Evolutionary conservation across 2,888 invertebrate genomes (phyloP), one percentile per base, ranked within the genome.

Genomic region (Hyposoter didymator): DNA sequence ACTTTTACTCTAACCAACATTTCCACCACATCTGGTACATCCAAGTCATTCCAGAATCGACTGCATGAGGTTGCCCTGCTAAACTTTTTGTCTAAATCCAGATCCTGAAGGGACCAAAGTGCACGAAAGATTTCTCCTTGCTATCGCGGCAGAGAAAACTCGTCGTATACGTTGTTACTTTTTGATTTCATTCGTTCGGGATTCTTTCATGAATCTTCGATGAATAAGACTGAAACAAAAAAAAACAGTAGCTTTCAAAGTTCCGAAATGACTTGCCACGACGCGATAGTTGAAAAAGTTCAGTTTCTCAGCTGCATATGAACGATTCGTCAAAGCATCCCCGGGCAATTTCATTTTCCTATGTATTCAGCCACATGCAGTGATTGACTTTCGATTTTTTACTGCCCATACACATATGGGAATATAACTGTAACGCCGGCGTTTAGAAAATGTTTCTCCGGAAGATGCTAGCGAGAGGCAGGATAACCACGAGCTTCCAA

Each of bases 381-480:
- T 49, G 17, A 49, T 49, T 49, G n/a, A 17, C 17, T 49, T 49
- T 17, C n/a, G 0, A 49, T 17, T 49, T 49, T n/a, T 49, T n/a
- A 49, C 4, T n/a, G 6, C 17, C 17, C 12, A 22, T 55, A 3
- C 55, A 55, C 12, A 22, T n/a, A n/a, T 28, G 22, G n/a, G 28
- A 19, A 55, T 8, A 0, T 8, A 22, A 55, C 55, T 14, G 22
- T 8, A 43, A 19, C 10, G 52, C 62, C 4, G 45, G 7, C 22
- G 22, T 17, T 72, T n/a, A 8, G 22, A 39, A 69, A 81, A 75
- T 75, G 43, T 70, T 43, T 22, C 8, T 66, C 43, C 19, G 66
- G 62, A 52, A 62, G 22, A 55, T 66, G 8, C 43, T 43, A 72
- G 17, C 22, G 22, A 43, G 43, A 43, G 32, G 35, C 17, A 47